Evolutionary conservation across 2,797 vertebrate species (phyloP), one percentile per base, ranked within the genome.

Genomic region (Eulemur coronatus): DNA sequence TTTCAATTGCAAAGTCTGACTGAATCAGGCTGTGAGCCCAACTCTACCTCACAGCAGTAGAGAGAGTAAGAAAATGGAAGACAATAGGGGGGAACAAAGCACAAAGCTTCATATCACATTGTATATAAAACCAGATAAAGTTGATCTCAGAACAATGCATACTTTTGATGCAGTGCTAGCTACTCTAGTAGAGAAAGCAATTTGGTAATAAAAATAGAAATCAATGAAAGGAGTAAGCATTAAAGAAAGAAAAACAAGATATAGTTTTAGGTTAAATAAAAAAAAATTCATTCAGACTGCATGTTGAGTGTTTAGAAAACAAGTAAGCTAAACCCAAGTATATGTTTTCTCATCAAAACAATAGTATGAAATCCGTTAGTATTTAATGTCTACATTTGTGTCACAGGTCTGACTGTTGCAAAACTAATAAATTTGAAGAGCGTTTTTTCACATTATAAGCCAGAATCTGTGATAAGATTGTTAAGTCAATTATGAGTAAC

Each of bases 261-360:
- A 57, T 38, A 2, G 3, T 78, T 89, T 94, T 79, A 50, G 6
- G 38, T 90, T 93, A 85, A 95, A 92, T 89, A 38, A 81, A 70
- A 48, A 80, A 82, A 90, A 79, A 57, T 75, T 57, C 41, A 17
- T 89, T 96, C 72, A 89, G 59, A 81, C 7, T 76, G 28, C 7
- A 73, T 96, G 96, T 91, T 89, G 73, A 80, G 78, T 92, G 78
- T 76, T 94, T 35, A 76, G 43, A 87, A 95, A 97, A 93, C n/a
- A 95, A 88, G 76, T 50, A 81, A 95, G 18, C 24, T 84, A 84
- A 92, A 85, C 38, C 43, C 28, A 84, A 89, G 48, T 94, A 48
- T 50, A 52, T 63, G 55, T 48, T 84, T 94, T 94, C 80, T 79
- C 46, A 89, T 70, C 38, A 96, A 92, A 97, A 87, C 92, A 67